Evolutionary conservation across 2,113 vertebrate genomes (phyloP).

Genomic region (Sterrhoptilus dennistouni): DNA sequence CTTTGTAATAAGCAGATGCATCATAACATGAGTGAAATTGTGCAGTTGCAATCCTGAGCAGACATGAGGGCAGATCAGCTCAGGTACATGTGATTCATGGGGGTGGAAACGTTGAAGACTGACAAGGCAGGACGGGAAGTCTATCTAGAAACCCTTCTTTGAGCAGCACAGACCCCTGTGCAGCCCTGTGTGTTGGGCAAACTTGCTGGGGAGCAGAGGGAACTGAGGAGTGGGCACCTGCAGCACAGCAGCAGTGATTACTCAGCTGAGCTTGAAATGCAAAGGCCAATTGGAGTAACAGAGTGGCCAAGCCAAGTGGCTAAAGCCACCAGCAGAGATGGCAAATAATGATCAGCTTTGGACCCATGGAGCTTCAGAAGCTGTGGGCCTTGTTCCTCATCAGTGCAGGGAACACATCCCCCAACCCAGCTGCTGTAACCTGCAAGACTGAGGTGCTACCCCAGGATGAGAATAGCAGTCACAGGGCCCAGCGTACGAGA

Average conservation of each 20-base stretch:
- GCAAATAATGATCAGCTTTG: not conserved
- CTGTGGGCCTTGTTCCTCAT: not conserved
- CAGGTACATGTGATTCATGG: not conserved
- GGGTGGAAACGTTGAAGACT: not conserved
- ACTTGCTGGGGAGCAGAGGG: not conserved
- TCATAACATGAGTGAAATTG: not conserved
- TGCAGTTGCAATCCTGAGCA: not conserved
- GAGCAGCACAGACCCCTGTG: not conserved
- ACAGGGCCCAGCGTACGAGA: not conserved
- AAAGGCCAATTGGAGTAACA: not conserved
- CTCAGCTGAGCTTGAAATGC: not conserved
- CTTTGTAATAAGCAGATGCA: not conserved
- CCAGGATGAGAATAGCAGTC: not conserved
- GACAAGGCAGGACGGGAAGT: not conserved
- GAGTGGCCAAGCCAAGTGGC: rapidly evolving
- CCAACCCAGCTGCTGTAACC: not conserved
- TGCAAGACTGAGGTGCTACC: not conserved
- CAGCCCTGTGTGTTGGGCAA: not conserved
- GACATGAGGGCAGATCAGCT: not conserved
- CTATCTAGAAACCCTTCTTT: not conserved
- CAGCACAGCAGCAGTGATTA: not conserved
- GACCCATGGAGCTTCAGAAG: not conserved
- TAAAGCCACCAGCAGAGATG: not conserved
- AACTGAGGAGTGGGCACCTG: rapidly evolving
- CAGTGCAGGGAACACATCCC: not conserved